Base-by-base conservation (phyloP, 1,140 invertebrate genomes). In the Laodelphax striatellus region DNA sequence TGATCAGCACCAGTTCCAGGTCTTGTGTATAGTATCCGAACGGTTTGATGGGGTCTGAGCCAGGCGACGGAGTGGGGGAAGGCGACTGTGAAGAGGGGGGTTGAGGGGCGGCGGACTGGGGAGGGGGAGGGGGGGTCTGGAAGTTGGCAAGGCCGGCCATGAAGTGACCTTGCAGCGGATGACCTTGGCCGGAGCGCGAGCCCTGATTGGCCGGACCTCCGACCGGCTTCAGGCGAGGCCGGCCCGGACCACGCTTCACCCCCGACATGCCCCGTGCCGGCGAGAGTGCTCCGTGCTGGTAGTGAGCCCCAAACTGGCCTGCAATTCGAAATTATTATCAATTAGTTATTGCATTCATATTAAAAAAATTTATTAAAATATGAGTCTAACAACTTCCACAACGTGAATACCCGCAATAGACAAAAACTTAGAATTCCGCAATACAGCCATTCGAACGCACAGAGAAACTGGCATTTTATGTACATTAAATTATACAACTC, bases 211-310 rank as follows among this genome's bases (percentile, higher is more conserved):
- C 72, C 0, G 83, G 84, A 4, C 82, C 84, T 43, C 76, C 75
- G 4, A 50, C 16, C 2, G 78, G 83, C 63, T 80, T 79, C 6
- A 87, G 72, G 5, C 87, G 75, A 0, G 90, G 90, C 65, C 90
- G 71, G 14, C 90, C 90, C 0, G 88, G 86, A 10, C 87, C 87
- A 22, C 85, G 78, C 66, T 83, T 83, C 46, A 76, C 50, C n/a
- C n/a, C n/a, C 31, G 14, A 38, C 31, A 38, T 53, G 16, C 57
- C 44, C 9, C 46, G 16, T 50, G n/a, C n/a, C n/a, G 46, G 34
- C 10, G 34, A 38, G 3, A 38, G 6, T 6, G 24, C 24, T 6
- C 24, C 24, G 6, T 28, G 34, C 34, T 38, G 34, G 34, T 38
- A 38, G 4, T 38, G 34, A 4, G 28, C 28, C 11, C 9, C 34